phyloP scores from a whole-genome alignment of 1,140 invertebrate genomes.

The Nymphalis io region DNA sequence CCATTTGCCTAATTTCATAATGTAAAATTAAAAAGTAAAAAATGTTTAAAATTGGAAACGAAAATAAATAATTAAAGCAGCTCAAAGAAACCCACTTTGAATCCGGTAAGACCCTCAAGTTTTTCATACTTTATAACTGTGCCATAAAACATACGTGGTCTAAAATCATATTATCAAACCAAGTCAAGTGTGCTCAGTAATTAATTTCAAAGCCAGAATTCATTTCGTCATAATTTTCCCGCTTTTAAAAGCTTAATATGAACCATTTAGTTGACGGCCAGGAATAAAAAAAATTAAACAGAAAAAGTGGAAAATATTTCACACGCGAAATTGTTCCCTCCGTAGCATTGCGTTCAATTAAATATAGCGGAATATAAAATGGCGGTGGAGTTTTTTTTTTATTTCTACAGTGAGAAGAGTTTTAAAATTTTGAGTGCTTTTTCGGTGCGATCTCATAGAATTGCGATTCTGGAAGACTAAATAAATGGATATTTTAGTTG shows the following conservation, averaged over 20 bases:
- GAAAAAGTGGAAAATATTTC: slow-evolving; percentile 17
- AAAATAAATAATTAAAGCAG: too few relatives aligned
- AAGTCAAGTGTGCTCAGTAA: slow-evolving; percentile 21
- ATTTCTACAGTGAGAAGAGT: neutral
- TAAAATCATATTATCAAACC: slow-evolving; percentile 12
- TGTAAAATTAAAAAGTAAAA: neutral
- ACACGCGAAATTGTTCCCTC: slow-evolving; percentile 39
- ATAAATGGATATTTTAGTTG: too few relatives aligned
- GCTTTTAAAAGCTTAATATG: slow-evolving; percentile 34
- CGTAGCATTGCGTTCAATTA: slow-evolving; percentile 39
- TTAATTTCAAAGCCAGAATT: slow-evolving; percentile 27
- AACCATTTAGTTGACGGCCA: slow-evolving; percentile 27
- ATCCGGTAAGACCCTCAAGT: neutral
- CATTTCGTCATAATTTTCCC: slow-evolving; percentile 16
- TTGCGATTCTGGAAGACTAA: neutral
- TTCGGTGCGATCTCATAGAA: neutral
- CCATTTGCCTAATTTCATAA: neutral
- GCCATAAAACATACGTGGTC: slow-evolving; percentile 1
- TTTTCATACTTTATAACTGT: neutral
- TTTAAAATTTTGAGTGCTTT: neutral
- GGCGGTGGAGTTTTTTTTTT: slow-evolving; percentile 15
- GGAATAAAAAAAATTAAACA: slow-evolving; percentile 28
- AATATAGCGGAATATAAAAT: slow-evolving; percentile 38
- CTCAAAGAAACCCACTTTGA: too few relatives aligned
- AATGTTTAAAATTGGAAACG: too few relatives aligned